phyloP scores from a whole-genome alignment of 1,140 invertebrate species.

The Asobara japonica region DNA sequence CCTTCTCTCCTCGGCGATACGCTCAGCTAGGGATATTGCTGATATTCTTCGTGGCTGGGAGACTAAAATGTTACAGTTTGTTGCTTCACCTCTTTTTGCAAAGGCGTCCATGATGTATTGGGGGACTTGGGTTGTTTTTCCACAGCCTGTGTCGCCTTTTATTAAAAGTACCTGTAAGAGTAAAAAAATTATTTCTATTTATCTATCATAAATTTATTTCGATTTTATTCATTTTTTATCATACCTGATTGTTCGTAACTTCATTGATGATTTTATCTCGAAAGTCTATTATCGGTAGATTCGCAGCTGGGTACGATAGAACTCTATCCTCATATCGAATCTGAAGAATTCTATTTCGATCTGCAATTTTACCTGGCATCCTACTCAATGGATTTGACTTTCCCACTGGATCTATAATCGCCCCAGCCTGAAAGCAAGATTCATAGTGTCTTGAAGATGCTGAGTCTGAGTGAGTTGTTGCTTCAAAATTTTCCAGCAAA shows the following conservation, averaged over 20 bases:
- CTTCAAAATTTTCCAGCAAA: background rate
- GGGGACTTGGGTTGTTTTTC: constrained; percentile 91
- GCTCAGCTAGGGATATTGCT: constrained; percentile 85
- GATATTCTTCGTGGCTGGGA: constrained; percentile 92
- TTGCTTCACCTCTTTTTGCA: constrained; percentile 47
- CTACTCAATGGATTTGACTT: background rate
- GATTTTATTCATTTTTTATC: too few species aligned
- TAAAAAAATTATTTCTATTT: too few species aligned
- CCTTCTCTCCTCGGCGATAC: constrained; percentile 83
- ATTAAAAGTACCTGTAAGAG: too few species aligned
- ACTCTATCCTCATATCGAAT: constrained; percentile 14
- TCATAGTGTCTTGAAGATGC: background rate
- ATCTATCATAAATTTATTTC: too few species aligned
- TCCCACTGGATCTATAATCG: constrained; percentile 35
- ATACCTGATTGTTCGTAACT: constrained; percentile 71
- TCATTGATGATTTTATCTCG: constrained; percentile 41
- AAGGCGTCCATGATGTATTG: constrained; percentile 90
- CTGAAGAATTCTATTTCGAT: constrained; percentile 21
- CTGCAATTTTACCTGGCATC: background rate
- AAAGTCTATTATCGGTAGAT: constrained; percentile 29
- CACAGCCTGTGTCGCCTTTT: constrained; percentile 89
- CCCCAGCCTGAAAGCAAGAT: background rate
- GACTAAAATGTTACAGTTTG: constrained; percentile 80
- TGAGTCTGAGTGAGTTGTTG: background rate
- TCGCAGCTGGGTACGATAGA: too few species aligned